Evolutionary conservation across 1,140 invertebrate genomes (phyloP).

Genomic region (Penaeus chinensis): DNA sequence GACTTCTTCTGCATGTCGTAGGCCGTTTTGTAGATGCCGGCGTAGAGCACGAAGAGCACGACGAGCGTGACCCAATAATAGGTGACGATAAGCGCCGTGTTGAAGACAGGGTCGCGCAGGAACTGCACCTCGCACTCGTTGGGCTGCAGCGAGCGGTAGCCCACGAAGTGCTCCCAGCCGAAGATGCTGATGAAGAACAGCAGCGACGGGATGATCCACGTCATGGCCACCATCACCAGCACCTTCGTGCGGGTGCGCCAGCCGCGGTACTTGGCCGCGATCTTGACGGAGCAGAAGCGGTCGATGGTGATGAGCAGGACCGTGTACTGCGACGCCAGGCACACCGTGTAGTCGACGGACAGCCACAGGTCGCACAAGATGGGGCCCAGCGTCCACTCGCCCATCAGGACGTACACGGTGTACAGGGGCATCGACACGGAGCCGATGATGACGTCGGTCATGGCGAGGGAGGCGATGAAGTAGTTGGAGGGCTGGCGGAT

Average conservation of each 20-base stretch:
- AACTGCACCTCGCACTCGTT: slow-evolving; percentile 98
- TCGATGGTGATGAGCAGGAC: slow-evolving; percentile 98
- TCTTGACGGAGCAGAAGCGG: slow-evolving; percentile 98
- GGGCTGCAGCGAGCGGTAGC: slow-evolving; percentile 85
- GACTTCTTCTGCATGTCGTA: slow-evolving; percentile 98
- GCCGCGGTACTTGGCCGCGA: slow-evolving; percentile 94
- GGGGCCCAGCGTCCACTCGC: slow-evolving; percentile 97
- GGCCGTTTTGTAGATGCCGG: slow-evolving; percentile 98
- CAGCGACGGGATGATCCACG: slow-evolving; percentile 97
- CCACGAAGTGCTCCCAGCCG: slow-evolving; percentile 91
- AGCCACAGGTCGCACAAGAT: slow-evolving; percentile 98
- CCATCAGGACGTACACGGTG: slow-evolving; percentile 94
- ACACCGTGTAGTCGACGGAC: slow-evolving; percentile 98
- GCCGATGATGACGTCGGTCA: slow-evolving; percentile 98
- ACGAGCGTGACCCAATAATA: slow-evolving; percentile 98
- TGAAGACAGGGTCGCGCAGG: slow-evolving; percentile 96
- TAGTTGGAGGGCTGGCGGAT: slow-evolving; percentile 99
- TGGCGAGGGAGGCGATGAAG: slow-evolving; percentile 98
- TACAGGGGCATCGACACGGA: slow-evolving; percentile 95
- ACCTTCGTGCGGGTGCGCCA: slow-evolving; percentile 95
- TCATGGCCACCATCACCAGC: slow-evolving; percentile 84
- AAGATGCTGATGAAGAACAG: slow-evolving; percentile 99
- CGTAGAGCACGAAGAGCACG: slow-evolving; percentile 93
- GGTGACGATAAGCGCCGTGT: slow-evolving; percentile 94
- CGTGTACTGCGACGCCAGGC: slow-evolving; percentile 98